Base-by-base conservation (phyloP, 2,888 invertebrate genomes). In the Bembecia ichneumoniformis region DNA sequence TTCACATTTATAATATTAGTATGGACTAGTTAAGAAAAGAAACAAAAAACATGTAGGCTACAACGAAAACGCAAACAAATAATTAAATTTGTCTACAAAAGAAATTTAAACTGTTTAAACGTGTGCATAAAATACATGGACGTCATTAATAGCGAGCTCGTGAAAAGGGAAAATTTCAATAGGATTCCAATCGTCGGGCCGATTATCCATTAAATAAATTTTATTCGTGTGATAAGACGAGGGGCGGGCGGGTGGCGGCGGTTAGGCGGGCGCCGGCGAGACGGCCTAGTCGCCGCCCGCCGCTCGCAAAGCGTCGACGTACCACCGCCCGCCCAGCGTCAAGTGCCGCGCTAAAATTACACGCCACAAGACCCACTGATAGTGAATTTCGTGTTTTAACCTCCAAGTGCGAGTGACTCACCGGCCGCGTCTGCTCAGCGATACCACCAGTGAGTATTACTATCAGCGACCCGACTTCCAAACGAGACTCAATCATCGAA, bases 201-300 rank as follows among this genome's bases (percentile, higher is more conserved):
- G 77, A 79, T 83, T 81, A 83, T 79, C 80, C 82, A 79, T 82
- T 79, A 83, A 80, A 84, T 82, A 78, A 78, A 83, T 83, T 82
- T 83, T 76, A 82, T 82, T 82, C 73, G 73, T 65, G 79, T 82
- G 83, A 83, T 82, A 81, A 81, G 78, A 71, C 70, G 82, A 61
- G 77, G 78, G 77, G 79, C 74, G 82, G 71, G 70, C 61, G 63
- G 76, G 46, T 45, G 47, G 68, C 35, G 49, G 49, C 74, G 67
- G 70, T 56, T 58, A 57, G 74, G 74, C 71, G 73, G 81, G 82
- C 81, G 83, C 82, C 82, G 74, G 58, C 68, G 66, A 71, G 82
- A 66, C 81, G 80, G 74, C 78, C 79, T 68, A 83, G 83, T 82
- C 74, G 68, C 74, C 78, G 71, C 70, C 72, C 71, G 74, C 62